These are phyloP conservation scores for Drosophila prosaltans DNA, from an alignment of 1,140 invertebrate species.

Conservation along the genomic window DNA sequence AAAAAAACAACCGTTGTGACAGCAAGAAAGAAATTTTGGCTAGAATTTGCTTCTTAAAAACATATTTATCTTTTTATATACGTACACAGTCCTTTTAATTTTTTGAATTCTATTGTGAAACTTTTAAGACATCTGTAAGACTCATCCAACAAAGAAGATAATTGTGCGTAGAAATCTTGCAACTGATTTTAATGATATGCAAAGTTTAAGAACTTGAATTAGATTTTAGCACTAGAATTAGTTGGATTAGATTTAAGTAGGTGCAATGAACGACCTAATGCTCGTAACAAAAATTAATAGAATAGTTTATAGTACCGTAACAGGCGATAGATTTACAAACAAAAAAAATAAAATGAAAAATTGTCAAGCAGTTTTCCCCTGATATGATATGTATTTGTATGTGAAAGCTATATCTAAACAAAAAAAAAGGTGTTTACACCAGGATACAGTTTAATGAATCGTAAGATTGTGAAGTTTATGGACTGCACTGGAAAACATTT, in stretches of 20 bases:
- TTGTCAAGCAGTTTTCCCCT: constrained; percentile 11
- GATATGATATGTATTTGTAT: constrained; percentile 11
- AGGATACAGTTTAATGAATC: constrained; percentile 3
- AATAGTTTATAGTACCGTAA: constrained; percentile 15
- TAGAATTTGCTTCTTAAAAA: background rate
- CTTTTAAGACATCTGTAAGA: constrained; percentile 9
- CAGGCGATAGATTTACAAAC: constrained; percentile 8
- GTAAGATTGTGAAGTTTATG: constrained; percentile 7
- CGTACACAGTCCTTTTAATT: background rate
- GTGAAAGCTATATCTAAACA: constrained; percentile 10
- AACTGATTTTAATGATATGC: constrained; percentile 15
- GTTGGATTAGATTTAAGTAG: constrained; percentile 19
- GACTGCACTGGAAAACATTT: constrained; percentile 2
- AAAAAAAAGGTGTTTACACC: constrained; percentile 5
- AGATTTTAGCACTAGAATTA: constrained; percentile 24
- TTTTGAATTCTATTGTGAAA: constrained; percentile 6
- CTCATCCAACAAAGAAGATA: constrained; percentile 7
- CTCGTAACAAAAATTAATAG: constrained; percentile 15
- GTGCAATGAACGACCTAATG: constrained; percentile 16
- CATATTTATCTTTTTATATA: background rate
- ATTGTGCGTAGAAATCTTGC: constrained; percentile 15
- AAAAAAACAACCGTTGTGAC: background rate
- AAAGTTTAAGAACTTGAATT: constrained; percentile 11
- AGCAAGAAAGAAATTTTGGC: background rate
- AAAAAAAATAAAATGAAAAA: too few species aligned